Percentiles rank a stretch among this genome's conserved stretches.
These are phyloP conservation scores for Chrysina gloriosa DNA, from an alignment of 2,888 invertebrate genomes.

Conservation along the genomic window DNA sequence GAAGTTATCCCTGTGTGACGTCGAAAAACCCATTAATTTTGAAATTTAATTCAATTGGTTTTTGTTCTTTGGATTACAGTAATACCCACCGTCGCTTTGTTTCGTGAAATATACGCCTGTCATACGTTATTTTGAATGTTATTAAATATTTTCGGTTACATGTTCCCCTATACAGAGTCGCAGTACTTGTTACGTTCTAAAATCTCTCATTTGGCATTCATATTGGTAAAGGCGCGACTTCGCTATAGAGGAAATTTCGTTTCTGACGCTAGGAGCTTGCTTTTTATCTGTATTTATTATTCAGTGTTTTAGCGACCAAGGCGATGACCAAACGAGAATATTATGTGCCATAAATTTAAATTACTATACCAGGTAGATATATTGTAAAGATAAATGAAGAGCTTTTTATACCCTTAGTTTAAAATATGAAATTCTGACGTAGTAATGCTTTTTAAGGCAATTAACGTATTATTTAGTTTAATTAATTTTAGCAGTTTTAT, in stretches of 20 bases:
- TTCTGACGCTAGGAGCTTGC: not conserved
- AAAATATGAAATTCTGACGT: not conserved
- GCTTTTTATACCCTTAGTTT: no score
- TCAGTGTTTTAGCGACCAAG: no score
- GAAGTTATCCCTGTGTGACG: not conserved
- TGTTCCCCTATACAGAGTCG: not conserved
- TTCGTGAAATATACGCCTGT: slow-evolving; percentile 23
- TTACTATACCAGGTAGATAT: no score
- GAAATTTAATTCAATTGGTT: slow-evolving; percentile 37
- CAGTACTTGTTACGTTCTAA: not conserved
- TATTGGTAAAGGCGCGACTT: not conserved
- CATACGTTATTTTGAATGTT: slow-evolving; percentile 17
- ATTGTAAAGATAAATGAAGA: no score
- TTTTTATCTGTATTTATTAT: not conserved
- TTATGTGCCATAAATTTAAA: no score
- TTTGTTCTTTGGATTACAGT: slow-evolving; percentile 27
- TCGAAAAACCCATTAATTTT: slow-evolving; percentile 34
- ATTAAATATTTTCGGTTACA: slow-evolving; percentile 12
- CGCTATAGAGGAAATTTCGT: slow-evolving; percentile 12
- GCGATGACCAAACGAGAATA: no score
- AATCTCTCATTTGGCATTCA: slow-evolving; percentile 4
- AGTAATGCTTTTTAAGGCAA: no score
- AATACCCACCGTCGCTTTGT: slow-evolving; percentile 2
- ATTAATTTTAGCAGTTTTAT: no score
- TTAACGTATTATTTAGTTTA: no score